These are phyloP conservation scores for Ametastegia equiseti DNA, from an alignment of 2,888 invertebrate species.

Conservation along the genomic window DNA sequence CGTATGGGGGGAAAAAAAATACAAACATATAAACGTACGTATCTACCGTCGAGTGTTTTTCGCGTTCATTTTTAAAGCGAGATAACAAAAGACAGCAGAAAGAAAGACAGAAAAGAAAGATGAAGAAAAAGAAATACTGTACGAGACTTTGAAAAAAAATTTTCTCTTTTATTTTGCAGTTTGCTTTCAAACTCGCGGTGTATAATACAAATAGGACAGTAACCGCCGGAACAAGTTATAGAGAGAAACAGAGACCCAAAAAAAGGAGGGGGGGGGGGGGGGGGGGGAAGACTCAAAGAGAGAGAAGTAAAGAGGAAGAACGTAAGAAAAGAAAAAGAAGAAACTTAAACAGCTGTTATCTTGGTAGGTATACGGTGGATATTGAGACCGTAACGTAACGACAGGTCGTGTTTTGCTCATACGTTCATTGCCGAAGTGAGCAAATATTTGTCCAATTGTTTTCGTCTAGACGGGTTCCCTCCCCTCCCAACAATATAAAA, in stretches of 20 bases:
- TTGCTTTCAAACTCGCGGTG: constrained; percentile 8
- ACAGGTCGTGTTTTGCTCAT: constrained; percentile 42
- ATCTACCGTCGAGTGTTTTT: not conserved
- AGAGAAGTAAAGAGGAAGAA: not conserved
- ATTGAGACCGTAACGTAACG: constrained; percentile 40
- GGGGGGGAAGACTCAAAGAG: not conserved
- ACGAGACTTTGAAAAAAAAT: not conserved
- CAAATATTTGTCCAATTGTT: constrained; percentile 58
- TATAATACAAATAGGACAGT: not conserved
- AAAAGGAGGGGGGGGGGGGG: too few relatives aligned
- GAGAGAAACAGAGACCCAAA: not conserved
- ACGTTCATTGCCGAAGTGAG: constrained; percentile 51
- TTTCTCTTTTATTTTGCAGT: constrained; percentile 10
- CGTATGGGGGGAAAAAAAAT: not conserved
- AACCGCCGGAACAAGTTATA: constrained; percentile 22
- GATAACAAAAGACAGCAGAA: constrained; percentile 13
- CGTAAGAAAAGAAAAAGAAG: not conserved
- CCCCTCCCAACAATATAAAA: constrained; percentile 29
- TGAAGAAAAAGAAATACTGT: not conserved
- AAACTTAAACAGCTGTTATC: constrained; percentile 26
- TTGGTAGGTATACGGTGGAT: not conserved
- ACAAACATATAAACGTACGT: constrained; percentile 32
- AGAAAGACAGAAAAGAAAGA: not conserved
- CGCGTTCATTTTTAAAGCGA: constrained; percentile 26
- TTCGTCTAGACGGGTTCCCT: constrained; percentile 34